phyloP scores from a whole-genome alignment of 2,888 invertebrate genomes.

The Dolichopus griseipennis region DNA sequence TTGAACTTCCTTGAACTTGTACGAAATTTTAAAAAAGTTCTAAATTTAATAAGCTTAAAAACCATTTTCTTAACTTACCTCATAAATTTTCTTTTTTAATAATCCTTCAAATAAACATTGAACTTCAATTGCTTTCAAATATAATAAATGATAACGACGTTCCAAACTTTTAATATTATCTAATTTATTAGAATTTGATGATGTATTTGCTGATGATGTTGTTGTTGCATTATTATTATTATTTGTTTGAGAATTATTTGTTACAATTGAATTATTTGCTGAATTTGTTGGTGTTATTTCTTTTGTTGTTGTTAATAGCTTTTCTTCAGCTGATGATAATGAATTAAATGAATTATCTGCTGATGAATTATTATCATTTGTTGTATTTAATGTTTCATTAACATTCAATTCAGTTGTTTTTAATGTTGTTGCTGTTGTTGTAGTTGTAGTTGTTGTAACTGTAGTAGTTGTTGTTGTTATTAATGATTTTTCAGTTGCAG shows the following conservation, averaged over 20 bases:
- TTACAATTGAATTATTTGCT: not conserved
- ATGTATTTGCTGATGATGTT: constrained; percentile 27
- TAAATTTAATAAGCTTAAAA: constrained; percentile 7
- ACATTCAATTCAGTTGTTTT: constrained; percentile 29
- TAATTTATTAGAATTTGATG: constrained; percentile 30
- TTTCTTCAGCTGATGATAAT: constrained; percentile 30
- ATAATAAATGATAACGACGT: constrained; percentile 82
- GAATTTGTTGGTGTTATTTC: not conserved
- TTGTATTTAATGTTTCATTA: constrained; percentile 11
- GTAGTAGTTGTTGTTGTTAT: constrained; percentile 29
- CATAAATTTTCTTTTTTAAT: constrained; percentile 56
- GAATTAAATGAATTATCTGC: constrained; percentile 28
- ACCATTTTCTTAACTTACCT: constrained; percentile 44
- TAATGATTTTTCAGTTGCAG: constrained; percentile 45
- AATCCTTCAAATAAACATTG: constrained; percentile 83
- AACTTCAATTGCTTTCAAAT: constrained; percentile 83
- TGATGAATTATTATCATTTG: not conserved
- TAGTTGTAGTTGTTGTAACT: constrained; percentile 30
- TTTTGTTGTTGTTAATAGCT: constrained; percentile 18
- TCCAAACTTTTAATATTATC: constrained; percentile 56
- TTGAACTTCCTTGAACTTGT: constrained; percentile 10
- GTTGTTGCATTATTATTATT: no score
- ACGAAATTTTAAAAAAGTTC: constrained; percentile 11
- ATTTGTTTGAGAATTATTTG: not conserved
- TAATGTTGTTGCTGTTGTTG: constrained; percentile 14